Percentiles rank a stretch among this genome's conserved stretches.
These are phyloP conservation scores for Hypocryptadius cinnamomeus DNA, from an alignment of 2,113 vertebrate species.

Conservation along the genomic window DNA sequence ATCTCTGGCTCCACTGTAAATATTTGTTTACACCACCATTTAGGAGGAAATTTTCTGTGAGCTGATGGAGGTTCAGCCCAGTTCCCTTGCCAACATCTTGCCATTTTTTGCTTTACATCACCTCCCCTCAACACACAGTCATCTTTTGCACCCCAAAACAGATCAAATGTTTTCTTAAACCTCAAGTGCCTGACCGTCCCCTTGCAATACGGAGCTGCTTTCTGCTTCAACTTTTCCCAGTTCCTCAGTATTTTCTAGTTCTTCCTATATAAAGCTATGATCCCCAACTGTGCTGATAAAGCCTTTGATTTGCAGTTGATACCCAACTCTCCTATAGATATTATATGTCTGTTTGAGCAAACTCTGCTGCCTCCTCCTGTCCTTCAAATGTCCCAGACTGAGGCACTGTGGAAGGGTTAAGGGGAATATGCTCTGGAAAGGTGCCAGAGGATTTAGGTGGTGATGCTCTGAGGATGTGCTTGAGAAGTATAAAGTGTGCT, in stretches of 20 bases:
- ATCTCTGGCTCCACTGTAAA: neutral
- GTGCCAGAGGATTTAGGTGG: neutral
- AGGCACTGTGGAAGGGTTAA: neutral
- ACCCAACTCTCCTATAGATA: neutral
- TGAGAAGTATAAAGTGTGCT: neutral
- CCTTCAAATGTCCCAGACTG: neutral
- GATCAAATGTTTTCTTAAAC: neutral
- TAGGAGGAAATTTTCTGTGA: neutral
- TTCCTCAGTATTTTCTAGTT: neutral
- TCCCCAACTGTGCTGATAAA: neutral
- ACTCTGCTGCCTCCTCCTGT: neutral
- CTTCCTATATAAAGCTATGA: neutral
- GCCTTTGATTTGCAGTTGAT: neutral
- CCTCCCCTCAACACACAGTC: neutral
- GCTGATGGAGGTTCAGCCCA: neutral
- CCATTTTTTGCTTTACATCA: neutral
- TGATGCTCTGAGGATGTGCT: neutral
- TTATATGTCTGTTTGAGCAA: neutral
- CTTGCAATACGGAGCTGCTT: neutral
- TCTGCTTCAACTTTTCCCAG: neutral
- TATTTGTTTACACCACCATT: neutral
- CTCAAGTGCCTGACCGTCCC: no score
- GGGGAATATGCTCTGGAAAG: neutral
- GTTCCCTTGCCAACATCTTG: neutral
- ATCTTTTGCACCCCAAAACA: neutral